Evolutionary conservation across 2,797 vertebrate species (phyloP).

Genomic region (Urocyon cinereoargenteus): DNA sequence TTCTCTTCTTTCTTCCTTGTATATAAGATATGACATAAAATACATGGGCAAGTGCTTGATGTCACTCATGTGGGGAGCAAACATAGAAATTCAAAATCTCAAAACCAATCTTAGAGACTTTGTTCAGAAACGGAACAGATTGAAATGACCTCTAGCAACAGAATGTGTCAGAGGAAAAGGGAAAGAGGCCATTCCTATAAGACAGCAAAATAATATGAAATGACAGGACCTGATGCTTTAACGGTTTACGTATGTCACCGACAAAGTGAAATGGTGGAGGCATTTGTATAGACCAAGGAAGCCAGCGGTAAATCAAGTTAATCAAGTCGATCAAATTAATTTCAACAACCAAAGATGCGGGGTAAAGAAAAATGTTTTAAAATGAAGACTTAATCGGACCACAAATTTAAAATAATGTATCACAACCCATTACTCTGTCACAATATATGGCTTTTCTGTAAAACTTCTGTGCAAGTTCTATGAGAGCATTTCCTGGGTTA

Average conservation of each 20-base stretch:
- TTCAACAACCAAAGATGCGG: not conserved
- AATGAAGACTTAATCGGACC: slow-evolving; percentile 14
- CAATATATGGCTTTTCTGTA: not conserved
- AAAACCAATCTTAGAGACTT: slow-evolving; percentile 43
- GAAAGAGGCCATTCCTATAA: slow-evolving; percentile 35
- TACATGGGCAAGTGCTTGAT: not conserved
- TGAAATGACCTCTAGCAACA: slow-evolving; percentile 55
- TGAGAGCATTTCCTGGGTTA: not conserved
- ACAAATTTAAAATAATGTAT: not conserved
- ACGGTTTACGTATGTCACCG: not conserved
- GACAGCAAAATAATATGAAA: not conserved
- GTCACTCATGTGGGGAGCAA: not conserved
- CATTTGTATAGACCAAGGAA: not conserved
- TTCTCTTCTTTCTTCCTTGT: not conserved
- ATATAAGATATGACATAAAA: not conserved
- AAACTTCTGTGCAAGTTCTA: not conserved
- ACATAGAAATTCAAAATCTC: slow-evolving; percentile 60
- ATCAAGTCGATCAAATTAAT: slow-evolving; percentile 1
- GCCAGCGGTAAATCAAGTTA: not conserved
- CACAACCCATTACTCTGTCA: not conserved
- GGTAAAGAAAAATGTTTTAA: not conserved
- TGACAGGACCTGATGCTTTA: not conserved
- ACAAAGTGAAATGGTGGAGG: not conserved
- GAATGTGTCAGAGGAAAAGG: not conserved
- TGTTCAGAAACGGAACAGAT: slow-evolving; percentile 53